Conservation (phyloP, 1,140 invertebrate genomes). For the Drosophila suzukii region DNA sequence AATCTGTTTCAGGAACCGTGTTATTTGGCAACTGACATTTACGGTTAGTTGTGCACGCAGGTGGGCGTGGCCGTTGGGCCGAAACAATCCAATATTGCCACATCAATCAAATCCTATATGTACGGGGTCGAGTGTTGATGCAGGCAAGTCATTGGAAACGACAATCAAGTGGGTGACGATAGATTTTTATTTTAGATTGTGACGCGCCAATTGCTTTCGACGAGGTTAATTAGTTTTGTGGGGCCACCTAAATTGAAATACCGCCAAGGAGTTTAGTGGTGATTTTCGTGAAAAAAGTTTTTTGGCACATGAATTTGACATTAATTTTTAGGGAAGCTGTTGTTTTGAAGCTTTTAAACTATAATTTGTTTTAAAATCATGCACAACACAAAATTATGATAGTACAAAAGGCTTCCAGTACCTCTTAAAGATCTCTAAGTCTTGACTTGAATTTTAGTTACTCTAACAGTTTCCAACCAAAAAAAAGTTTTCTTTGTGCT, state of each 20-base stretch:
- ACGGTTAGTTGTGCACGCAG: slow-evolving; percentile 36
- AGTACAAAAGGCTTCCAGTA: too few species aligned
- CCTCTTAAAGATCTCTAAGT: too few species aligned
- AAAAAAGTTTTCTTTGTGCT: too few species aligned
- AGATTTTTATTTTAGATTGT: slow-evolving; percentile 52
- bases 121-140: slow-evolving; percentile 21
- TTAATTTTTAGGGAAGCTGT: too few species aligned
- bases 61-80: slow-evolving; percentile 40
- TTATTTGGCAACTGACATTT: slow-evolving; percentile 48
- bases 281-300: background rate
- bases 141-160: slow-evolving; percentile 43
- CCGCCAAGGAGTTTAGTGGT: background rate
- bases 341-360: too few species aligned
- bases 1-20: slow-evolving; percentile 30
- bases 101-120: slow-evolving; percentile 47
- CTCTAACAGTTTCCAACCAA: too few species aligned
- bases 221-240: slow-evolving; percentile 36
- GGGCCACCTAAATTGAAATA: background rate
- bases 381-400: too few species aligned
- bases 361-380: too few species aligned
- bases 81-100: slow-evolving; percentile 56
- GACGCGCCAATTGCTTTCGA: slow-evolving; percentile 23
- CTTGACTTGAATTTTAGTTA: too few species aligned
- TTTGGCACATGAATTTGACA: background rate
- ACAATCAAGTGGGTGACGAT: slow-evolving; percentile 54